Percentiles rank a stretch among this genome's conserved stretches.
These are phyloP conservation scores for Aphaenogaster rudis DNA, from an alignment of 1,140 invertebrate species.

Conservation along the genomic window DNA sequence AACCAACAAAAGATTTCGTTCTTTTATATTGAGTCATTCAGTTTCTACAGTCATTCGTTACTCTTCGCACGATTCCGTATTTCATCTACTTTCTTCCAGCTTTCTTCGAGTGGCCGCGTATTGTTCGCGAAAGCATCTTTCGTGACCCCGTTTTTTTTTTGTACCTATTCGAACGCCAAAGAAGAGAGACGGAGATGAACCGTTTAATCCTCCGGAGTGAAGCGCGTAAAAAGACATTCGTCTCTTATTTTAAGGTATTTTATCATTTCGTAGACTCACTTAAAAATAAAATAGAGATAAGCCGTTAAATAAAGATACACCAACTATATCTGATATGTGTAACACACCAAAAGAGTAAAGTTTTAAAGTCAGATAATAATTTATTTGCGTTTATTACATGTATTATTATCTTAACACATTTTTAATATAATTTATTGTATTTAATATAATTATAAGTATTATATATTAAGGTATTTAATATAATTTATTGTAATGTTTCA, in stretches of 20 bases:
- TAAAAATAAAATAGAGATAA: neutral
- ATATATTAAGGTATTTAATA: neutral
- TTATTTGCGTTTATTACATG: neutral
- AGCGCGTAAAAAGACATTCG: slow-evolving; percentile 12
- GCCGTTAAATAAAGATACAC: neutral
- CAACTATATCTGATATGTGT: neutral
- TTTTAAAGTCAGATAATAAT: neutral
- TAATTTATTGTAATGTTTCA: neutral
- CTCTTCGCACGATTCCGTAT: slow-evolving; percentile 46
- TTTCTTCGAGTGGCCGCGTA: slow-evolving; percentile 42
- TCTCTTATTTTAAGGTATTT: slow-evolving; percentile 22
- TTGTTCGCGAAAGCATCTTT: slow-evolving; percentile 57
- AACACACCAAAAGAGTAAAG: neutral
- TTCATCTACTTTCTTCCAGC: slow-evolving; percentile 47
- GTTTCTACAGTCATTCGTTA: slow-evolving; percentile 36
- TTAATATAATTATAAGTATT: neutral
- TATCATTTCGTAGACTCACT: neutral
- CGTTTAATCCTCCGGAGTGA: slow-evolving; percentile 31
- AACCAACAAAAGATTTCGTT: slow-evolving; percentile 14
- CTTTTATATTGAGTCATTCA: slow-evolving; percentile 38
- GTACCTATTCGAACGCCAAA: slow-evolving; percentile 27
- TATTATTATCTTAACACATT: neutral
- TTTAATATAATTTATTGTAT: neutral
- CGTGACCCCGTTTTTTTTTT: slow-evolving; percentile 50
- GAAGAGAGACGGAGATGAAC: slow-evolving; percentile 39